A percentile compares a stretch with the other conserved stretches of the same genome.
Conservation (phyloP, 2,888 invertebrate species). For the Watsonalla cultraria region DNA sequence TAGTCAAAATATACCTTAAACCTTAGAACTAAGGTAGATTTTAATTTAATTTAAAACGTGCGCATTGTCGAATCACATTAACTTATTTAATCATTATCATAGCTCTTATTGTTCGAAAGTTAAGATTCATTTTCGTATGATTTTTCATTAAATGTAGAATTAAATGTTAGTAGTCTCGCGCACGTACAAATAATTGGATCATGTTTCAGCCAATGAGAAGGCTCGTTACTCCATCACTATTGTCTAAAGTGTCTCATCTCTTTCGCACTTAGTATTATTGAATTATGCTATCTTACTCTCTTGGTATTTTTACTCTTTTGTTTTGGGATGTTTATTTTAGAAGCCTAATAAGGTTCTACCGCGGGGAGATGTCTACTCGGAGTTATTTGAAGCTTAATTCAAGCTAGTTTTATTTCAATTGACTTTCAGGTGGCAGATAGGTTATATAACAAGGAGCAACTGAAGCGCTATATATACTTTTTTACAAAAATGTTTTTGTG, state of each 20-base stretch:
- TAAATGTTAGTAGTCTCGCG: constrained; percentile 25
- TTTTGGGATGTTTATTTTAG: background rate
- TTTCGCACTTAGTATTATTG: constrained; percentile 6
- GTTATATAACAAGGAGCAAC: too few species aligned
- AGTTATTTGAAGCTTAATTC: too few species aligned
- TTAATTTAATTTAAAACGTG: too few species aligned
- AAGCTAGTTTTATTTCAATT: too few species aligned
- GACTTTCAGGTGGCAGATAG: too few species aligned
- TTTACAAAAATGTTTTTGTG: too few species aligned
- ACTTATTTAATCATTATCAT: background rate
- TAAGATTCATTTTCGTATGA: background rate
- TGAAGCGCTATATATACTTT: too few species aligned
- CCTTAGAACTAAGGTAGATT: too few species aligned
- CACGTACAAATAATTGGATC: constrained; percentile 34
- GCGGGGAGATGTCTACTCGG: too few species aligned
- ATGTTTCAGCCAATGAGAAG: constrained; percentile 19
- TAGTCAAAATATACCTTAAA: too few species aligned
- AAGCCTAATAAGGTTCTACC: too few species aligned
- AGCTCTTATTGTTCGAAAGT: background rate
- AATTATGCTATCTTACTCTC: constrained; percentile 8
- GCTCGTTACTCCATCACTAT: constrained; percentile 12
- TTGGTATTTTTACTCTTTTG: background rate
- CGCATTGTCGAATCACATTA: too few species aligned
- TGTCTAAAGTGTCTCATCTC: constrained; percentile 20
- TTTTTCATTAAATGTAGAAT: background rate